Evolutionary conservation across 2,797 vertebrate species (phyloP), one percentile per base, ranked within the genome.

Genomic region (Babyrousa celebensis): DNA sequence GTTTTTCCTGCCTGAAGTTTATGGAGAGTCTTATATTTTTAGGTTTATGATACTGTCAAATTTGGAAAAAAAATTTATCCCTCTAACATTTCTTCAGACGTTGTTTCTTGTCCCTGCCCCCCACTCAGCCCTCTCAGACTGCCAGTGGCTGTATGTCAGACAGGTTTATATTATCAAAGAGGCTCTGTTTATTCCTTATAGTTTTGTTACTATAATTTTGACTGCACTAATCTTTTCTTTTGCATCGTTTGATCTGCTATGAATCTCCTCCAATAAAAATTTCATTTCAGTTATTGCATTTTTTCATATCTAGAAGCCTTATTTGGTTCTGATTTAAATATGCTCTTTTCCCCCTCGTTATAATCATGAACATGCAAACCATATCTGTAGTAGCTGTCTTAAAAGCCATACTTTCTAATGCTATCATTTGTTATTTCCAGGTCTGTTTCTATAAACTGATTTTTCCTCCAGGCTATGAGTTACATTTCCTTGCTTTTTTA

Each of bases 321-420:
- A 54, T 92, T 95, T 94, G 54, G 43, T 85, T 96, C 65, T 75
- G n/a, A 78, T 43, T 86, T 90, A 84, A 84, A 52, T 78, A 79
- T 90, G 32, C 65, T 29, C 1, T 58, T 92, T 94, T 92, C 63
- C 12, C 86, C 48, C 48, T 85, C 60, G 56, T 89, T 80, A 52
- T 58, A 58, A 15, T 74, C 17, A 3, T 29, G 71, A 86, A 25
- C 70, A 21, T 21, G 43, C 18, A 60, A 65, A 88, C 40, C 6
- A 12, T 75, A 23, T 74, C 74, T 90, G 3, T 29, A 75, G 48
- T 14, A 85, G 43, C 54, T 83, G 5, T 86, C 58, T 63, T 58
- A 68, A 86, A 58, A 83, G 25, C 36, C 14, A 21, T 40, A 2
- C 43, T 90, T 84, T 62, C 71, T 65, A 62, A 70, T 75, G 20